Evolutionary conservation across 2,888 invertebrate genomes (phyloP).

Genomic region (Nasonia oneida): DNA sequence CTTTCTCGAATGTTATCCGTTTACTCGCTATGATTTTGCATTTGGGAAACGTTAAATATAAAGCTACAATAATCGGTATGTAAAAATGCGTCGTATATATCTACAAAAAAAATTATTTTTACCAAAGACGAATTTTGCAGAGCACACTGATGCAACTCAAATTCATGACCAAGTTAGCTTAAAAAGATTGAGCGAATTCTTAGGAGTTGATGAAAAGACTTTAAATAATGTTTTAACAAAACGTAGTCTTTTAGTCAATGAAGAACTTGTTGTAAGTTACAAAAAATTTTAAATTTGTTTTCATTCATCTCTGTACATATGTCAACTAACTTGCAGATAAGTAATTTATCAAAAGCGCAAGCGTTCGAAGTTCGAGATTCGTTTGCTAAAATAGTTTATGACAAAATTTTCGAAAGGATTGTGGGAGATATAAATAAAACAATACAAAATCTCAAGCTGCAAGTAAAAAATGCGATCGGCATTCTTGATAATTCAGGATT

Average conservation of each 20-base stretch:
- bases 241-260: conserved; percentile 91
- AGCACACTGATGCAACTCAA: conserved; percentile 94
- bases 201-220: conserved; percentile 86
- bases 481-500: conserved; percentile 98
- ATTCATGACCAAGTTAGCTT: conserved; percentile 86
- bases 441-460: conserved; percentile 85
- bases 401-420: conserved; percentile 93
- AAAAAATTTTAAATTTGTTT: background rate
- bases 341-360: conserved; percentile 87
- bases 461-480: conserved; percentile 88
- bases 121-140: conserved; percentile 75
- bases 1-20: conserved; percentile 91
- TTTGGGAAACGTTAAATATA: conserved; percentile 94
- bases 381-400: conserved; percentile 95
- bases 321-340: conserved; percentile 74
- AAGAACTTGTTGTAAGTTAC: conserved; percentile 86
- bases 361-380: conserved; percentile 94
- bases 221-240: conserved; percentile 91
- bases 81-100: background rate
- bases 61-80: conserved; percentile 82
- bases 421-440: conserved; percentile 94
- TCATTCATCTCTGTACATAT: background rate
- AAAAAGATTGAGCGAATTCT: conserved; percentile 85
- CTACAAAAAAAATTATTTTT: conserved; percentile 3
- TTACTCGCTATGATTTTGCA: conserved; percentile 93